Base-by-base conservation (phyloP, 2,888 invertebrate species). In the Agriotes lineatus region DNA sequence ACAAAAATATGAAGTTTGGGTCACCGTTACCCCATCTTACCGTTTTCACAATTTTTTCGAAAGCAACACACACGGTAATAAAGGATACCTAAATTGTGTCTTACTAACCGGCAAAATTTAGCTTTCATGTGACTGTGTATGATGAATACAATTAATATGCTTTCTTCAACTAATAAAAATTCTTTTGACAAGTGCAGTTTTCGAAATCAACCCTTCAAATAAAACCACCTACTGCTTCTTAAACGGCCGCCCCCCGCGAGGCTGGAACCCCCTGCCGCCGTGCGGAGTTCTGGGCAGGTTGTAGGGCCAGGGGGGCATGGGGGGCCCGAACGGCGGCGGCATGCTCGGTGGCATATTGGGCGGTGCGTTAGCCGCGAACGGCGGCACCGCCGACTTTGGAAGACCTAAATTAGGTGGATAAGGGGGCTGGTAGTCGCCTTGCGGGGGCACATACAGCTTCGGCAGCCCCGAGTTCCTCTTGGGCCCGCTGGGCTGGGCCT, bases 251-350 rank as follows among this genome's bases (percentile, higher is more conserved):
- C 68, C 63, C 16, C 35, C 30, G 33, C 19, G 30, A 3, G 50
- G 58, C 19, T 54, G 68, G 50, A 57, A 60, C 12, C 20, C 45
- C 30, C 48, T n/a, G 14, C 16, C 48, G 20, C 35, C 54, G 19
- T 35, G 39, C 1, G 63, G 64, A 18, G 35, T 42, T 30, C 63
- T 48, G 19, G 68, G 44, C 20, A 68, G 39, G 33, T 57, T 58
- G 19, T 61, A 68, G 3, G 42, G 44, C 69, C 69, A 69, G 1
- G 54, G 56, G 10, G 69, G 72, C 61, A 73, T 62, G n/a, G 72
- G 74, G 6, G 74, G 71, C 42, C 69, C 67, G 48, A 72, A 70
- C 1, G 63, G 63, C n/a, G 69, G 72, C 18, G 74, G 67, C 16
- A 71, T 67, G 44, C 59, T 70, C 2, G 30, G 59, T 1, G 71